A percentile compares a stretch with the other conserved stretches of the same genome.
Evolutionary conservation across 1,140 invertebrate genomes (phyloP).

Genomic region (Nomia melanderi): DNA sequence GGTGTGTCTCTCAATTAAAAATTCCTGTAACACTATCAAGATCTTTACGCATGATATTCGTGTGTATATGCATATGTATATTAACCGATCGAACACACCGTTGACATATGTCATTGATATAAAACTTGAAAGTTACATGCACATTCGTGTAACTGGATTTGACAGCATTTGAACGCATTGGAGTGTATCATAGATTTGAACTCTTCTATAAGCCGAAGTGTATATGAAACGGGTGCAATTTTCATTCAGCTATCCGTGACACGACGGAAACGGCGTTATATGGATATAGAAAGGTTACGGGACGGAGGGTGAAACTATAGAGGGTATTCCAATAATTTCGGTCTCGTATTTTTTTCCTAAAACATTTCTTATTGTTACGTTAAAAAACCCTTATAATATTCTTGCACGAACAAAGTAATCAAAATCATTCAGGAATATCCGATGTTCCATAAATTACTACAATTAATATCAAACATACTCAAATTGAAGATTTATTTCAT

Average conservation of each 20-base stretch:
- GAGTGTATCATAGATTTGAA: slow-evolving; percentile 28
- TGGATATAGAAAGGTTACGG: slow-evolving; percentile 13
- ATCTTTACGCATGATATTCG: background rate
- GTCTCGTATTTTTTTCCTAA: background rate
- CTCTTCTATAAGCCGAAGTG: slow-evolving; percentile 37
- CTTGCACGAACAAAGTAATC: too few relatives aligned
- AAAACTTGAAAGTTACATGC: slow-evolving; percentile 2
- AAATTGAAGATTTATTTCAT: background rate
- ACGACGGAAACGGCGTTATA: slow-evolving; percentile 16
- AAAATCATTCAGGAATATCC: too few relatives aligned
- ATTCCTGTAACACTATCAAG: background rate
- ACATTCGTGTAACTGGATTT: slow-evolving; percentile 7
- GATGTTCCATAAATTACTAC: too few relatives aligned
- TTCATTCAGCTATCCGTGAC: slow-evolving; percentile 62
- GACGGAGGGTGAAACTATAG: slow-evolving; percentile 1
- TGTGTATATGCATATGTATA: background rate
- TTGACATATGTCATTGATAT: background rate
- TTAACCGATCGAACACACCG: slow-evolving; percentile 7
- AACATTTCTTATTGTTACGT: background rate
- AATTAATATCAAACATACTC: background rate
- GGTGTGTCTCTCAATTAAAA: too few relatives aligned
- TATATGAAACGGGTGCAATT: slow-evolving; percentile 51
- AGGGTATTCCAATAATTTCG: slow-evolving; percentile 26
- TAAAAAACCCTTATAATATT: background rate
- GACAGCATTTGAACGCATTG: slow-evolving; percentile 11